phyloP scores from a whole-genome alignment of 2,113 vertebrate genomes.

The Rhynchopsitta pachyrhyncha region DNA sequence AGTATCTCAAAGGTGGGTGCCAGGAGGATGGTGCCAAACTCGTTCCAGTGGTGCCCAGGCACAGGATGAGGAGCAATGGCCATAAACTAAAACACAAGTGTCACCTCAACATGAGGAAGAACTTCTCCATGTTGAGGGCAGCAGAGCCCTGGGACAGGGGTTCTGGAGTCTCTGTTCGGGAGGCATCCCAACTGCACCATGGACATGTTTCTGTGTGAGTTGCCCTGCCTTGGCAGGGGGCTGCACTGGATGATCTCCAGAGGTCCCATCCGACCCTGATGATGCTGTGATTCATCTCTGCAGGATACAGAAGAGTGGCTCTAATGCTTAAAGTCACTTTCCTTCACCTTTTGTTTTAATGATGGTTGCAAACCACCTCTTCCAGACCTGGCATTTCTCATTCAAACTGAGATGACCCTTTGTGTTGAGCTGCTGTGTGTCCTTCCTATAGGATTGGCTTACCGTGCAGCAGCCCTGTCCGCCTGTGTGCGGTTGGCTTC shows the following conservation, averaged over 20 bases:
- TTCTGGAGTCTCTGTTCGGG: not conserved
- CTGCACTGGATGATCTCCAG: not conserved
- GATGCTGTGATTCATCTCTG: not conserved
- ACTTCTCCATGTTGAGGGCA: not conserved
- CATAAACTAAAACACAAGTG: not conserved
- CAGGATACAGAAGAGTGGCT: not conserved
- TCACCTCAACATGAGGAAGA: too few species aligned
- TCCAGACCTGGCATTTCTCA: not conserved
- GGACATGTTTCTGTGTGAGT: not conserved
- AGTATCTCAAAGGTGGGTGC: not conserved
- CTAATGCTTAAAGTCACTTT: not conserved
- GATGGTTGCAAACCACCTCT: not conserved
- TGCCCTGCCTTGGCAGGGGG: too few species aligned
- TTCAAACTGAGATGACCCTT: rapidly evolving
- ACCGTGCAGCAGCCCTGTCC: not conserved
- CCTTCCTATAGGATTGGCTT: not conserved
- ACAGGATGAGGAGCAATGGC: not conserved
- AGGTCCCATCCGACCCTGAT: not conserved
- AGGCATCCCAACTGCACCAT: not conserved
- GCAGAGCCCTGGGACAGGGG: not conserved
- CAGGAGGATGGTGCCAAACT: not conserved
- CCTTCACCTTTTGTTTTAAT: not conserved
- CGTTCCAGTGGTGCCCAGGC: not conserved
- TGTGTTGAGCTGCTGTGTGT: not conserved
- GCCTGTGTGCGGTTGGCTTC: not conserved